Evolutionary conservation across 2,888 invertebrate species (phyloP).

Genomic region (Diaprepes abbreviatus): DNA sequence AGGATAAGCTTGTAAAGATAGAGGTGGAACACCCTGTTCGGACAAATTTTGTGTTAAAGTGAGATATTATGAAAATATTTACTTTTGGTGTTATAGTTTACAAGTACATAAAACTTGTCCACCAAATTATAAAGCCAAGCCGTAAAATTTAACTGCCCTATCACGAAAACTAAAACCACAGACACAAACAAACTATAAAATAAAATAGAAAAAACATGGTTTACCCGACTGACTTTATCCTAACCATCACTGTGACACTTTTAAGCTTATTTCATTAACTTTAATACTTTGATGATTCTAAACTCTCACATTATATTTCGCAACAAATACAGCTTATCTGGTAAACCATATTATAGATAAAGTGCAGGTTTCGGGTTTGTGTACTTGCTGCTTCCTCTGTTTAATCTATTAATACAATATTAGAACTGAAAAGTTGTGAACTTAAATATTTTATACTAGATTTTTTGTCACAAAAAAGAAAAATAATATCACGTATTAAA

Average conservation of each 20-base stretch:
- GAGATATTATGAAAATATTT: constrained; percentile 8
- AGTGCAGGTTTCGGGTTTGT: background rate
- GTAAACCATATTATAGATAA: too few relatives aligned
- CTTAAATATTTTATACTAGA: too few relatives aligned
- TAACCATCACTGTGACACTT: constrained; percentile 49
- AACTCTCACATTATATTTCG: constrained; percentile 37
- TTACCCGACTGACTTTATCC: constrained; percentile 38
- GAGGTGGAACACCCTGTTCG: too few relatives aligned
- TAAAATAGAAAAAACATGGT: constrained; percentile 33
- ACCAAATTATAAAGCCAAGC: constrained; percentile 36
- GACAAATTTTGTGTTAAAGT: too few relatives aligned
- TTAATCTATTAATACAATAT: too few relatives aligned
- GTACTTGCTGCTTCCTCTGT: too few relatives aligned
- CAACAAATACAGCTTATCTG: constrained; percentile 32
- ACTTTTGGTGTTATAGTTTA: constrained; percentile 12
- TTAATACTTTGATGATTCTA: constrained; percentile 52
- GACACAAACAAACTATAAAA: constrained; percentile 41
- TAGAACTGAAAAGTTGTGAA: too few relatives aligned
- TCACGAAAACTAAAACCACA: constrained; percentile 27
- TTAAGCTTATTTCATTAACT: constrained; percentile 55
- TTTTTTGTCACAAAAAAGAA: too few relatives aligned
- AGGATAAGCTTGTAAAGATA: too few relatives aligned
- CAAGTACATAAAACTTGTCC: constrained; percentile 15
- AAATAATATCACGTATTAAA: too few relatives aligned
- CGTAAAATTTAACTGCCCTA: constrained; percentile 38